Evolutionary conservation across 1,140 invertebrate genomes (phyloP), one percentile per base, ranked within the genome.

Genomic region (Drosophila tristis): DNA sequence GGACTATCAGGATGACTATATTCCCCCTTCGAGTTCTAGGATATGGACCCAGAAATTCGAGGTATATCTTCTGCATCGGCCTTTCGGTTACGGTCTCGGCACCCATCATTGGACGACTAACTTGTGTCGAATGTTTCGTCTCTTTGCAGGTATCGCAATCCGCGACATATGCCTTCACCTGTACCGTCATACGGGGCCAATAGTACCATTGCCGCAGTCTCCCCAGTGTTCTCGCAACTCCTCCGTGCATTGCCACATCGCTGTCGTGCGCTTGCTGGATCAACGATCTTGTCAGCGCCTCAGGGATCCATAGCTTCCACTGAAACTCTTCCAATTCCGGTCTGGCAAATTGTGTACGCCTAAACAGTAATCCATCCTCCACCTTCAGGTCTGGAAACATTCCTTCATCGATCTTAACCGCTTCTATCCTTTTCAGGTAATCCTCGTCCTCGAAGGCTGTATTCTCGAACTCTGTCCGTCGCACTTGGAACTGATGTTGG

Each of bases 11-110:
- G 2, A 67, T 53, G 51, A 51, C 51, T 5, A 20, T 39, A 25
- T 67, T 60, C 9, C 64, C 64, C 13, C 11, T 43, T 47, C 59
- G 50, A 5, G 64, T 51, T 16, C 64, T 16, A 2, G 64, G 64
- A 48, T 67, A 67, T 51, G 48, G 48, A n/a, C 55, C 64, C 7
- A 67, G 26, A 44, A 67, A 43, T 0, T 67, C 64, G 6, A 67
- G 57, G 11, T 54, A 67, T 43, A 67, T 6, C 58, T 67, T 67
- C 51, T 45, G 39, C 5, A 57, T 15, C 5, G 55, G 55, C 16
- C 55, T 42, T 4, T 15, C 25, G 13, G 35, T 57, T 13, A 9
- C 8, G 0, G 20, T 16, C 2, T 42, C 25, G 2, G 29, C 43
- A 5, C 35, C 55, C 39, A 57, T 57, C 3, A 8, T 4, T 15